A percentile compares a stretch with the other conserved stretches of the same genome.
Conservation (phyloP, 2,888 invertebrate species). For the Dorcus parallelipipedus region DNA sequence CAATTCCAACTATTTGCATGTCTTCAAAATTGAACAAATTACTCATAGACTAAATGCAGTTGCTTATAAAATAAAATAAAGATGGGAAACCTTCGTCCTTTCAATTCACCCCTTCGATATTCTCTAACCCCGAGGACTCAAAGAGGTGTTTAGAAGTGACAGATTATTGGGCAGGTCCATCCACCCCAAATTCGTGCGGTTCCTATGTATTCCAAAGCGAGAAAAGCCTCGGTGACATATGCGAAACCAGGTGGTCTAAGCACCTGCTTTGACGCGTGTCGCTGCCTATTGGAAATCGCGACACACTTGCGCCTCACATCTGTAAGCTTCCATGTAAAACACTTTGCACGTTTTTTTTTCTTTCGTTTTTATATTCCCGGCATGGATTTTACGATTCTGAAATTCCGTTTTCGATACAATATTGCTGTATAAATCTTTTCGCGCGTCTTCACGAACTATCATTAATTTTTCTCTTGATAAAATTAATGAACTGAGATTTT, state of each 20-base stretch:
- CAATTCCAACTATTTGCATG: background rate
- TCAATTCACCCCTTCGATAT: background rate
- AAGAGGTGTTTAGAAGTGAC: background rate
- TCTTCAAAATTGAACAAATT: too few relatives aligned
- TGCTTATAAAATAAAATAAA: too few relatives aligned
- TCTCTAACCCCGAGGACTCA: too few relatives aligned
- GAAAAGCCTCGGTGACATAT: constrained; percentile 27
- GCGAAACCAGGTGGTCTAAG: constrained; percentile 32
- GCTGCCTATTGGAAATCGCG: constrained; percentile 11
- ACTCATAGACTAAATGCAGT: too few relatives aligned
- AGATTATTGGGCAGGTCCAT: background rate
- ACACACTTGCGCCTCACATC: constrained; percentile 12
- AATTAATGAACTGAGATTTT: too few relatives aligned
- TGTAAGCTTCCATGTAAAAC: constrained; percentile 11
- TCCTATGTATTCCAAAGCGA: constrained; percentile 19
- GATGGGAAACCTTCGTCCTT: background rate
- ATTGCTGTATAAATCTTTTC: too few relatives aligned
- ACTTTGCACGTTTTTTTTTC: constrained; percentile 3
- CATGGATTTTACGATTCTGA: too few relatives aligned
- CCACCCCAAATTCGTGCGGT: constrained; percentile 20
- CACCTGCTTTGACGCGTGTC: constrained; percentile 34
- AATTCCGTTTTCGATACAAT: too few relatives aligned
- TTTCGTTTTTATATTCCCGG: too few relatives aligned
- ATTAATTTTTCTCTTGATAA: too few relatives aligned
- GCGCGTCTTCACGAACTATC: too few relatives aligned